Conservation (phyloP, 2,888 invertebrate genomes). For the Watsonalla binaria region DNA sequence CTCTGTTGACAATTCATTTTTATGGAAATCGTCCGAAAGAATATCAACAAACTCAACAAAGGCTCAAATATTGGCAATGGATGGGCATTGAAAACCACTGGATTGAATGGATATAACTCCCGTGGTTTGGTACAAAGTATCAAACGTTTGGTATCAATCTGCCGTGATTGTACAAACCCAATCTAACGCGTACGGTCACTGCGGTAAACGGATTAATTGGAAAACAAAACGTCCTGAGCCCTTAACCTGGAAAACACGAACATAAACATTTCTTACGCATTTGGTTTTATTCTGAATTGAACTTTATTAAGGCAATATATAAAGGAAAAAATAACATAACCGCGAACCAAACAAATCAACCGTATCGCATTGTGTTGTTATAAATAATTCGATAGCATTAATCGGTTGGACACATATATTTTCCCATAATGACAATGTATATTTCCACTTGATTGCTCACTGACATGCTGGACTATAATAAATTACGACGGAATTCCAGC, state of each 20-base stretch:
- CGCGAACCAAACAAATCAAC: too few relatives aligned
- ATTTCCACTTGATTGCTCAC: too few relatives aligned
- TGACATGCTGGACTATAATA: too few relatives aligned
- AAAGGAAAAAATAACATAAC: too few relatives aligned
- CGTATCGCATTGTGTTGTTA: too few relatives aligned
- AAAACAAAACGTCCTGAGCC: conserved; percentile 1
- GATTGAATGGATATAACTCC: conserved; percentile 41
- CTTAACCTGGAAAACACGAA: neutral
- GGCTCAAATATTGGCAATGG: conserved; percentile 13
- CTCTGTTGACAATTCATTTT: too few relatives aligned
- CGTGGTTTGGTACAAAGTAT: conserved; percentile 29
- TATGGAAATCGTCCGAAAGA: neutral
- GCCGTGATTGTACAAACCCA: conserved; percentile 39
- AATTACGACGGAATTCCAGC: too few relatives aligned
- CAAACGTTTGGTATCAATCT: conserved; percentile 32
- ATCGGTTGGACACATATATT: too few relatives aligned
- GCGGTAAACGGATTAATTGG: conserved; percentile 21
- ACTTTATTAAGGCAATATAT: too few relatives aligned
- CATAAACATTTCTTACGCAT: too few relatives aligned
- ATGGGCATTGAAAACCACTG: conserved; percentile 12
- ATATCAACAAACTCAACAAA: conserved; percentile 9
- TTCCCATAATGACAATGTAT: too few relatives aligned
- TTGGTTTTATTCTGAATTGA: neutral
- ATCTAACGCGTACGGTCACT: conserved; percentile 33
- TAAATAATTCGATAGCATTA: too few relatives aligned